Evolutionary conservation across 2,113 vertebrate species (phyloP), one percentile per base, ranked within the genome.

Genomic region (Dinomys branickii): DNA sequence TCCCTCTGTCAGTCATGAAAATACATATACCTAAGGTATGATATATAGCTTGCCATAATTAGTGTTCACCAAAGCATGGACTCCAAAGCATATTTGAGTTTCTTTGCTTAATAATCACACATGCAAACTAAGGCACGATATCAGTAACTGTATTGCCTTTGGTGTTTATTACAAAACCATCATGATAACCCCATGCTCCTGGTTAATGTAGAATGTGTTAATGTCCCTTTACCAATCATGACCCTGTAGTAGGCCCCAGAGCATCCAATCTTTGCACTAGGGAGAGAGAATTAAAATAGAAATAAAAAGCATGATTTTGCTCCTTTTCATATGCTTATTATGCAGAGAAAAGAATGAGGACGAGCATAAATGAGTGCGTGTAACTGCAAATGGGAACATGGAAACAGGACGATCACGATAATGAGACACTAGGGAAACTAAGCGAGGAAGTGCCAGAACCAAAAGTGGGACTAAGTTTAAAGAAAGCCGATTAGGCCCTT

Each of bases 1-100:
- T n/a, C 24, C 28, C 41, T 78, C 0, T 65, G 30, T 56, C 88
- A 63, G 20, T 24, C 59, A 13, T 85, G 26, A 91, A 13, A n/a
- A 85, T 41, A 77, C 17, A 4, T 47, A 44, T n/a, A 67, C 33
- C 22, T 85, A 88, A 85, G 58, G 44, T 75, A 88, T 35, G 35
- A 80, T 30, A 7, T 35, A 7, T 16, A 78, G 2, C 9, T 50
- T 88, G 47, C 41, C 13, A 54, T 71, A 81, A 47, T 81, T 96
- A 83, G 5, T 95, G 94, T 93, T 16, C 44, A 91, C 30, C n/a
- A 87, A 92, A 93, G 14, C 26, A 38, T 73, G 52, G 24, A 47
- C 38, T 89, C 35, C 47, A 93, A 96, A 59, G 7, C 7, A 85
- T 50, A 71, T 54, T 12, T 78, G 58, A 54, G 35, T 87, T 93